Evolutionary conservation across 1,140 invertebrate species (phyloP).

Genomic region (silkworm (Bombyx mori)): DNA sequence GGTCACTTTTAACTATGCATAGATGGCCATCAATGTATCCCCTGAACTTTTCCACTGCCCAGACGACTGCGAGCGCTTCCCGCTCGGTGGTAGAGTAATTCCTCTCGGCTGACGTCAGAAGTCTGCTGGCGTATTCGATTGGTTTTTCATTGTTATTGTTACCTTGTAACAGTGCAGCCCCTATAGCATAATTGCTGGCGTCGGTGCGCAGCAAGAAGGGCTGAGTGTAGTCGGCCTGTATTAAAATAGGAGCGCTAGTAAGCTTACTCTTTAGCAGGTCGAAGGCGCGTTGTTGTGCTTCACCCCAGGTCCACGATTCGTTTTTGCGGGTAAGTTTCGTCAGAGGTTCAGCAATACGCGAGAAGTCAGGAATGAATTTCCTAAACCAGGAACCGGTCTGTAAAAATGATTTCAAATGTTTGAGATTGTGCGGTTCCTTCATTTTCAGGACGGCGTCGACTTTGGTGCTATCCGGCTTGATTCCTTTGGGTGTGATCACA

Average conservation of each 20-base stretch:
- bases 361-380: background rate
- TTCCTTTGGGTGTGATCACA: background rate
- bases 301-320: background rate
- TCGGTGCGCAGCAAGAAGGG: background rate
- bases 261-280: background rate
- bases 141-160: conserved; percentile 15
- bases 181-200: conserved; percentile 28
- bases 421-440: background rate
- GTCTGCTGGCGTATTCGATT: no score
- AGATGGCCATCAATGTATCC: no score
- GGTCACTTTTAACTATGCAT: no score
- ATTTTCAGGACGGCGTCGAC: background rate
- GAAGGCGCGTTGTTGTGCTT: background rate
- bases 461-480: background rate
- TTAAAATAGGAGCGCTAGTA: background rate
- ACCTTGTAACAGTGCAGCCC: no score
- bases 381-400: conserved; percentile 4
- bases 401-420: background rate
- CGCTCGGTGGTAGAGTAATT: conserved; percentile 33
- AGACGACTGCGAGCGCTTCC: no score
- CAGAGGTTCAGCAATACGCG: background rate
- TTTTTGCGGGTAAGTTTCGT: conserved; percentile 2
- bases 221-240: background rate
- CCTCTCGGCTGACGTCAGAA: no score
- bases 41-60: no score